Evolutionary conservation across 2,888 invertebrate genomes (phyloP), one percentile per base, ranked within the genome.

Genomic region (Eristalis intricaria): DNA sequence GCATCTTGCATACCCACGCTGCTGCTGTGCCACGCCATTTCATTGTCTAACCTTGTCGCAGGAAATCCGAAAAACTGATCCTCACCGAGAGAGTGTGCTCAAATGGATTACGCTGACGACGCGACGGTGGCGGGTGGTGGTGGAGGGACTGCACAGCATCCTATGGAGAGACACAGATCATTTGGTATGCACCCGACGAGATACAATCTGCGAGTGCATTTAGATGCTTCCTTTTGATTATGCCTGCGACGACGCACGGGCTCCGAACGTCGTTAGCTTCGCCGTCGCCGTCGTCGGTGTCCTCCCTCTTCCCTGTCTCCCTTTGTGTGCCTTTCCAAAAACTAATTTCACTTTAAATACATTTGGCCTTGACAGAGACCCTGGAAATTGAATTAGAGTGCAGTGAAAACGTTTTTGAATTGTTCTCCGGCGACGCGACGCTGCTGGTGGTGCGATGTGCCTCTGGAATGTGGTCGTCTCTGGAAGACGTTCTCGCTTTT

Each of bases 331-430:
- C 50, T 13, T 43, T 35, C 61, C 56, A 38, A 71, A 56, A 80
- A 76, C 84, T 43, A 64, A 71, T 81, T 84, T 68, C 66, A 84
- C 23, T 84, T 81, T 81, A 63, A 84, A 84, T 80, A 75, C 23
- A 73, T 65, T 50, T 84, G 76, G 66, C 81, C 84, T 84, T 84
- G 84, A 64, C 84, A 84, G 50, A 81, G 84, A 81, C 81, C 81
- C 71, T 76, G 71, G 40, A 63, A 75, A 84, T 81, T 76, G 66
- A 84, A 80, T 84, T 70, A 66, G 66, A 75, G 70, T 70, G 65
- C 22, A 40, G 40, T 71, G 84, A 84, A 81, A 81, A 71, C 32
- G 50, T 50, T 50, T 32, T 50, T 19, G 50, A 50, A 50, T 50
- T 50, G 50, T 50, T 50, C 50, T 50, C 19, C 50, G 50, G 19